Conservation (phyloP, 2,113 vertebrate genomes). For the Notechis scutatus region DNA sequence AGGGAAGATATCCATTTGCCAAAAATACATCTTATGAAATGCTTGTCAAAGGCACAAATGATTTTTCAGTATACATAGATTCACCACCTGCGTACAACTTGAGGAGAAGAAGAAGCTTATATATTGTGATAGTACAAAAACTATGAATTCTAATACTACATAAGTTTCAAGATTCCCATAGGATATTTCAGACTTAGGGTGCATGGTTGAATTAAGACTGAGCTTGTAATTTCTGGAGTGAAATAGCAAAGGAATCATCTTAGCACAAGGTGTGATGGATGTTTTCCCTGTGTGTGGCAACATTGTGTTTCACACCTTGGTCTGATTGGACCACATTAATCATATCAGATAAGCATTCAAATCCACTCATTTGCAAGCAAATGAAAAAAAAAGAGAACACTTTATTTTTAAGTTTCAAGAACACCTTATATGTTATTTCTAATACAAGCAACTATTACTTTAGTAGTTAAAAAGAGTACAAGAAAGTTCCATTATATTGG, state of each 20-base stretch:
- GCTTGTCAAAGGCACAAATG: not conserved
- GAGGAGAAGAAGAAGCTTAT: not conserved
- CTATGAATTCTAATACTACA: not conserved
- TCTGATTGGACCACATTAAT: not conserved
- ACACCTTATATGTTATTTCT: not conserved
- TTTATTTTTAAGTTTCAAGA: not conserved
- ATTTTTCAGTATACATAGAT: constrained; percentile 3
- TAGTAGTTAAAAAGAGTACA: not conserved
- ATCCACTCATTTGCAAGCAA: not conserved
- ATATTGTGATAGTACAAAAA: not conserved
- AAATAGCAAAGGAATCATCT: constrained; percentile 21
- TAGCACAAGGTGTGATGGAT: not conserved
- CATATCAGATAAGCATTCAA: not conserved
- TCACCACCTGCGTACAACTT: not conserved
- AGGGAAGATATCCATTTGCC: not conserved
- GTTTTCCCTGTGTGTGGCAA: not conserved
- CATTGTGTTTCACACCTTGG: not conserved
- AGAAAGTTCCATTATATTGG: not conserved
- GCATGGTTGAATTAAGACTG: not conserved
- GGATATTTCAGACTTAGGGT: not conserved
- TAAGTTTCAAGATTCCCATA: not conserved
- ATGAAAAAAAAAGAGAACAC: not conserved
- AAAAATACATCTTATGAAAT: not conserved
- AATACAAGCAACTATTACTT: not conserved
- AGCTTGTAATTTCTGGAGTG: constrained; percentile 24